Conservation (phyloP, 2,113 vertebrate species). For the Vireo altiloquus region DNA sequence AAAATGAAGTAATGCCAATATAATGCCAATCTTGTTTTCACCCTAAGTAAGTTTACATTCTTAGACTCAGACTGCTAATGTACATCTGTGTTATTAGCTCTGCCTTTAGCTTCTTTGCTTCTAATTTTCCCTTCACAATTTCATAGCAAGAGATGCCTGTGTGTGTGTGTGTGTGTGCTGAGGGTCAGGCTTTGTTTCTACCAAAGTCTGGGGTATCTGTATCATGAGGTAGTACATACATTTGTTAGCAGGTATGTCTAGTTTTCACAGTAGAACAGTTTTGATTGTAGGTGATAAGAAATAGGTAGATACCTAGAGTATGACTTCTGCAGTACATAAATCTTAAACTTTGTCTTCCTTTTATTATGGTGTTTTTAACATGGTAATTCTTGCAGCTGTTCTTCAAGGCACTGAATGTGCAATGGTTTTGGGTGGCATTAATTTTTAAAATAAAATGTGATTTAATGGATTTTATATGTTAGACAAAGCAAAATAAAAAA, state of each 20-base stretch:
- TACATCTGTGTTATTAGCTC: background rate
- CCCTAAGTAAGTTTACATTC: constrained; percentile 31
- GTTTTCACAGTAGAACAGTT: background rate
- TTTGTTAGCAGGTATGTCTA: background rate
- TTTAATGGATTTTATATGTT: background rate
- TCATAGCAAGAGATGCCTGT: background rate
- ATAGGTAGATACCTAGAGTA: background rate
- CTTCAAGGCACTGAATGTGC: background rate
- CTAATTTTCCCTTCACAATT: background rate
- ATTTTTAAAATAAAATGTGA: background rate
- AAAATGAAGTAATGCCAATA: constrained; percentile 38
- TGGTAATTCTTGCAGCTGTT: background rate
- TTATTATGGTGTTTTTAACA: background rate
- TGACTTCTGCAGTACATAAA: background rate
- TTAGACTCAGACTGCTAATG: background rate
- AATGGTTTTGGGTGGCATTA: background rate
- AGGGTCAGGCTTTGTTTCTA: background rate
- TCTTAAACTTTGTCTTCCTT: background rate
- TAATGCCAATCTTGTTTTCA: constrained; percentile 30
- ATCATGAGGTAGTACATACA: fast-evolving
- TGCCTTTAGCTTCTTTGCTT: background rate
- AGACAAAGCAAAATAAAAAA: background rate
- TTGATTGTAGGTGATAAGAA: background rate
- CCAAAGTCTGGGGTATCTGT: background rate
- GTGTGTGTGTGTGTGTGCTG: background rate